Evolutionary conservation across 2,888 invertebrate species (phyloP), one percentile per base, ranked within the genome.

Genomic region (Iphiclides podalirius): DNA sequence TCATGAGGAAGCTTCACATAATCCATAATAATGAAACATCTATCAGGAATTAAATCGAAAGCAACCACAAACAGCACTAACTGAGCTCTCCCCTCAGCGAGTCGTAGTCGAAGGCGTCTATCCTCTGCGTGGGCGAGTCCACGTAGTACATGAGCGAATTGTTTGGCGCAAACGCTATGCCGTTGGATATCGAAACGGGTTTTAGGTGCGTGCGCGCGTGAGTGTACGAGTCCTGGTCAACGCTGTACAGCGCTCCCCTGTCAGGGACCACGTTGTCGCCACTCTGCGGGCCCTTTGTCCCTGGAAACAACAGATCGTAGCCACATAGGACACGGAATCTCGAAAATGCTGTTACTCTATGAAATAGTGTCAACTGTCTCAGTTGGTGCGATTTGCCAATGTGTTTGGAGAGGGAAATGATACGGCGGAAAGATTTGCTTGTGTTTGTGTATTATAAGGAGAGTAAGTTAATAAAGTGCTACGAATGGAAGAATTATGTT

Each of bases 131-230:
- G 0, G 90, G 79, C 0, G 94, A 93, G 75, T 96, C 96, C 23
- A 94, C 92, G 71, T 93, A 95, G 73, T 93, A 96, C 74, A 95
- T 80, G 35, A 90, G 89, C 15, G 90, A 78, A 63, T 93, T 91
- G 59, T 93, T 92, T 7, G 79, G 74, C 4, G 92, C 91, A 94
- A 95, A 96, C 2, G 90, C 91, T 26, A 95, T 66, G 0, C 95
- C 96, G 66, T 95, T 95, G 34, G 95, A 94, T 41, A 94, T 90
- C 17, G 90, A 86, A 2, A 93, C 90, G 0, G 86, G 84, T 0
- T 73, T 70, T 23, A 83, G 20, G 0, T 73, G 70, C 0, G 71
- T 59, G 7, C 60, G 69, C 0, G 74, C 79, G 1, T 52, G 12
- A 0, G 52, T 52, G 58, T 74, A 60, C 39, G 63, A 40, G 61